Conservation (phyloP, 2,888 invertebrate species). For the Orchesellides sinensis region DNA sequence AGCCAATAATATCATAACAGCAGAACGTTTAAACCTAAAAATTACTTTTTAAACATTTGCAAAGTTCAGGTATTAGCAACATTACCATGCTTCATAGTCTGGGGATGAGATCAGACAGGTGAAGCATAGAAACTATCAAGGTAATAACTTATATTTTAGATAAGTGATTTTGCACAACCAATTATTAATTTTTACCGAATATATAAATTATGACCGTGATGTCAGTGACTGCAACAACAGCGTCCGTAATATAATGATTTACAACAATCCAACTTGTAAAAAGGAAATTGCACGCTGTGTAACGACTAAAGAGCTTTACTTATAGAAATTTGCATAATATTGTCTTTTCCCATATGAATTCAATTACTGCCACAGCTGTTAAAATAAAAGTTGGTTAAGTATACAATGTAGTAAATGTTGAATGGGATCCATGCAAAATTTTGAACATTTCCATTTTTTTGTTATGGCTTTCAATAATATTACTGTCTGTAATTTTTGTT, state of each 20-base stretch:
- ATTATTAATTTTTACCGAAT: conserved; percentile 37
- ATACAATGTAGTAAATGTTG: not conserved
- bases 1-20: not conserved
- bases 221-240: not conserved
- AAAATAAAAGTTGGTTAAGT: not conserved
- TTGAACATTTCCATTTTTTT: not conserved
- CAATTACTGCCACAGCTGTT: no score
- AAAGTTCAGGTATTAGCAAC: no score
- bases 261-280: conserved; percentile 8
- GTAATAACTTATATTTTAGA: conserved; percentile 19
- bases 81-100: no score
- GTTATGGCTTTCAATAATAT: conserved; percentile 7
- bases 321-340: conserved; percentile 12
- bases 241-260: conserved; percentile 15
- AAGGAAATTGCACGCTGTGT: conserved; percentile 16
- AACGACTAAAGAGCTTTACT: no score
- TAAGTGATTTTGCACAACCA: not conserved
- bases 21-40: not conserved
- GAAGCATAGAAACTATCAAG: conserved; percentile 6
- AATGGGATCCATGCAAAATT: conserved; percentile 20
- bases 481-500: conserved; percentile 18
- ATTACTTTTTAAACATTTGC: not conserved
- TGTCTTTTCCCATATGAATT: not conserved
- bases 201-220: conserved; percentile 31
- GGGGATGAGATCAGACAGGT: no score